Evolutionary conservation across 2,888 invertebrate genomes (phyloP), one percentile per base, ranked within the genome.

Genomic region (Lithophane socia): DNA sequence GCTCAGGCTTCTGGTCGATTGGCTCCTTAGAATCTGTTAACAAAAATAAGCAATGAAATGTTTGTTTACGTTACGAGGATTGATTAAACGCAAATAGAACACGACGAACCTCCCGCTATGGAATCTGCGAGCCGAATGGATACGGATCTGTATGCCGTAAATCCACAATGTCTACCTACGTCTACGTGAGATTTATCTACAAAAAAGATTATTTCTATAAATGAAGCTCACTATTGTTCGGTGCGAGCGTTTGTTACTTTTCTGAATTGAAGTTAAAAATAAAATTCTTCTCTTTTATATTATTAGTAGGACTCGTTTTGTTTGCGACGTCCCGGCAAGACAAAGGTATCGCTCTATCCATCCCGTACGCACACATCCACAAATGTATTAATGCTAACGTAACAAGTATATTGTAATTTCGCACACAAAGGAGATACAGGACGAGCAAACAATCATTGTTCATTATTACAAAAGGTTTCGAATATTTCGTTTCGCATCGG

Each of bases 361-460:
- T 94, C 94, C 95, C 94, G 92, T 93, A 95, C 95, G 92, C 95
- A 95, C 95, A 96, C 96, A 95, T 90, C 70, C 90, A 91, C 88
- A 92, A 82, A 90, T 89, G 93, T 92, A 94, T 94, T 95, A 95
- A 95, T 93, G 92, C 91, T 93, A 95, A 95, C 93, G 95, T 96
- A 95, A 96, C 95, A 96, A 96, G 95, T 95, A 95, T 95, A 96
- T 96, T 96, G 96, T 96, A 96, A 96, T 96, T 96, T 96, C 91
- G 95, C 96, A 95, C 96, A 96, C 96, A 96, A 96, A 96, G 94
- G 89, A 94, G 95, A 95, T 94, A 95, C 93, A 94, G 96, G 94
- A 96, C 96, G 95, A 93, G 95, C 96, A 96, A 96, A 96, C 96
- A 96, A 96, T 96, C 96, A 96, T 96, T 96, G 96, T 96, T 96